Evolutionary conservation across 2,797 vertebrate species (phyloP).

Genomic region (Eurystomus glaucurus): DNA sequence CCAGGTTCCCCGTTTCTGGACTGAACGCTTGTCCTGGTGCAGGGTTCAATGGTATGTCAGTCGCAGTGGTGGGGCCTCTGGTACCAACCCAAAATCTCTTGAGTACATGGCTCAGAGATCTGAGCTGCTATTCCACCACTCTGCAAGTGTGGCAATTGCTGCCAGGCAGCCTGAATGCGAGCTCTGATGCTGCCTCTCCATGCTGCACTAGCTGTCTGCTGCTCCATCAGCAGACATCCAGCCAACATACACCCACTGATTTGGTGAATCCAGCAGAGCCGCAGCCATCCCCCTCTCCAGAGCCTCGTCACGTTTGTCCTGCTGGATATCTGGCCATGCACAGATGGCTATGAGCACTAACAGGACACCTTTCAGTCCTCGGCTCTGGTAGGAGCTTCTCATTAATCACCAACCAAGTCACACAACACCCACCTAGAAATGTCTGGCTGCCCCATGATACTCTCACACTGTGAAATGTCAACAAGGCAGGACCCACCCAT

Average conservation of each 20-base stretch:
- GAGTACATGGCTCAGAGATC: rapidly evolving
- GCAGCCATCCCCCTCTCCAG: not conserved
- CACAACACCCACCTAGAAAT: not conserved
- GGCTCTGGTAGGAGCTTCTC: not conserved
- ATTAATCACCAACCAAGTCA: not conserved
- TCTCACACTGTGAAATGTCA: not conserved
- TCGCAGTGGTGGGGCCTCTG: not conserved
- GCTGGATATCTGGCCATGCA: not conserved
- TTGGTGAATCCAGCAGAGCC: not conserved
- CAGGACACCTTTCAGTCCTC: not conserved
- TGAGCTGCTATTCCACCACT: not conserved
- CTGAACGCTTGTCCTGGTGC: not conserved
- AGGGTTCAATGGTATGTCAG: not conserved
- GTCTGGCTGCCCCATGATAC: not conserved
- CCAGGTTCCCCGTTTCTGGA: not conserved
- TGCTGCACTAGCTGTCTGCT: rapidly evolving
- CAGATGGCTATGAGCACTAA: not conserved
- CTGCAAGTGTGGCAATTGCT: not conserved
- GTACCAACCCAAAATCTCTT: not conserved
- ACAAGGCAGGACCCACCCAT: not conserved
- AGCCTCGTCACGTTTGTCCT: not conserved
- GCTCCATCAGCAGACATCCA: not conserved
- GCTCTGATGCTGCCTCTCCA: not conserved
- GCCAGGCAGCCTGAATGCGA: rapidly evolving
- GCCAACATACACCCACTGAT: not conserved